phyloP scores from a whole-genome alignment of 2,113 vertebrate species.

The Gasterosteus nipponicus region DNA sequence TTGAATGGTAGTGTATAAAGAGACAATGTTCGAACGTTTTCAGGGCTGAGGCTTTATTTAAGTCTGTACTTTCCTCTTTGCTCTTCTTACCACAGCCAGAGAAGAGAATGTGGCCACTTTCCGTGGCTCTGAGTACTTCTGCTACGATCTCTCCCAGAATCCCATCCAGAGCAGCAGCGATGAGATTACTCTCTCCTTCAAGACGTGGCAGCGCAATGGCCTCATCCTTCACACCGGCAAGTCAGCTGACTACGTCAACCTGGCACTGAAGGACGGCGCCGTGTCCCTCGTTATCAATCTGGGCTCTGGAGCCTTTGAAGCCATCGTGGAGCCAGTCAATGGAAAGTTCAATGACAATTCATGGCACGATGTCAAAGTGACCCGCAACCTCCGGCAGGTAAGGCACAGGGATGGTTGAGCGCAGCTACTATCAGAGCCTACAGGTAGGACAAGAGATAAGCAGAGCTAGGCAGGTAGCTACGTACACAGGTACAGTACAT shows the following conservation, averaged over 20 bases:
- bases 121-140: constrained; percentile 96
- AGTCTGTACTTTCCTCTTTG: not conserved
- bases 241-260: constrained; percentile 98
- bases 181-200: constrained; percentile 97
- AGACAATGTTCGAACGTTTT: not conserved
- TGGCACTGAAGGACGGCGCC: constrained; percentile 95
- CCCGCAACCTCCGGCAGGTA: constrained; percentile 98
- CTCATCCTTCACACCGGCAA: constrained; percentile 98
- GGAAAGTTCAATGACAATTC: constrained; percentile 98
- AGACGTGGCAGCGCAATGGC: constrained; percentile 97
- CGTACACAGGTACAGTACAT: not conserved
- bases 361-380: constrained; percentile 99
- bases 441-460: too few species aligned
- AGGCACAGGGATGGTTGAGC: constrained; percentile 44
- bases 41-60: not conserved
- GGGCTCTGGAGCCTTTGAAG: constrained; percentile 97
- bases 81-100: constrained; percentile 79
- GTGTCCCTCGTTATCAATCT: constrained; percentile 98
- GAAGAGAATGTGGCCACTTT: constrained; percentile 98
- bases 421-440: not conserved
- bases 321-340: constrained; percentile 96
- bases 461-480: not conserved
- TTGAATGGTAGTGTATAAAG: too few species aligned
- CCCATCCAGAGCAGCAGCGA: constrained; percentile 99
- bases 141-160: constrained; percentile 98